Evolutionary conservation across 2,797 vertebrate genomes (phyloP).

Genomic region (Mycteria americana): DNA sequence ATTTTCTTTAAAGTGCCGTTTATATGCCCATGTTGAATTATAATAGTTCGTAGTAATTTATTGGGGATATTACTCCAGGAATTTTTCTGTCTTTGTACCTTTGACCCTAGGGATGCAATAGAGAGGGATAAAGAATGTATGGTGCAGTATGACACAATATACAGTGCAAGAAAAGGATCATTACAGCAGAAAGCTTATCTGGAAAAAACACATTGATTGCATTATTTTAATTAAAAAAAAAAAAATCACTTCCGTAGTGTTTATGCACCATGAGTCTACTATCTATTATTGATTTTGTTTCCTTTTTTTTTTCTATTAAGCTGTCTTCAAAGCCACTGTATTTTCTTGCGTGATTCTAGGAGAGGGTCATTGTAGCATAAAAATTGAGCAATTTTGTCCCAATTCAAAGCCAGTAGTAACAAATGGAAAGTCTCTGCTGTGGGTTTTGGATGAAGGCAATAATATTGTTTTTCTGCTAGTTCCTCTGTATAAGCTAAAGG

Average conservation of each 20-base stretch:
- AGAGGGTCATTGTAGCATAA: not conserved
- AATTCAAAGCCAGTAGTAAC: not conserved
- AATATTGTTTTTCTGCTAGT: not conserved
- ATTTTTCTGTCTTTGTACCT: slow-evolving; percentile 62
- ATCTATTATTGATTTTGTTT: not conserved
- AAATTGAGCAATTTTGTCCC: not conserved
- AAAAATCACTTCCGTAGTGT: not conserved
- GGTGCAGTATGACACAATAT: not conserved
- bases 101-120: not conserved
- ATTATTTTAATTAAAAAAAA: not conserved
- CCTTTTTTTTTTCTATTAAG: not conserved
- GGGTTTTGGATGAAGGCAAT: not conserved
- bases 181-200: not conserved
- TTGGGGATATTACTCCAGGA: slow-evolving; percentile 51
- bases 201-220: not conserved
- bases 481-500: not conserved
- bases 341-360: not conserved
- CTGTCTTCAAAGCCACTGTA: not conserved
- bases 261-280: not conserved
- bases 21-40: slow-evolving; percentile 54
- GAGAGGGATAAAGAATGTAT: not conserved
- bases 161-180: not conserved
- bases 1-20: slow-evolving; percentile 68
- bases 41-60: slow-evolving; percentile 65
- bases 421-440: not conserved